Base-by-base conservation (phyloP, 2,797 vertebrate species). In the Mastacembelus armatus region DNA sequence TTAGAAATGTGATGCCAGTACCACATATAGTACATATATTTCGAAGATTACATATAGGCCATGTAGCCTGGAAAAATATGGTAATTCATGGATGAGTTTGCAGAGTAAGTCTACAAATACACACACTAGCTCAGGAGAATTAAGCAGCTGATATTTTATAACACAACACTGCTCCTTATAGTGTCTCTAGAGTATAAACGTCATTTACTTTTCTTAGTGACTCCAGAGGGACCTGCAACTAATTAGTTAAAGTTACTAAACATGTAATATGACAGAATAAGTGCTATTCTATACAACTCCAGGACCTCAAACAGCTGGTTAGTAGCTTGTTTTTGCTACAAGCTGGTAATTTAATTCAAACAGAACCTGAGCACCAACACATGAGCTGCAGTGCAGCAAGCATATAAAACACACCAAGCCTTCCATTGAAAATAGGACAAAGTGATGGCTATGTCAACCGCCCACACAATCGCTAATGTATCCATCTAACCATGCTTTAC, bases 381-480 rank as follows among this genome's bases (percentile, higher is more conserved):
- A 4, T 24, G 54, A 65, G 44, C 48, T 58, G 54, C 62, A 70
- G 52, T 50, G 60, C 71, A 61, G 65, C 15, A 19, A 55, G 27
- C 49, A 47, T 8, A 65, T 43, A 42, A 59, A 71, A 82, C 26
- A 80, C 52, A 33, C 10, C 3, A 15, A 58, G 33, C 7, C 36
- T 66, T 56, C n/a, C 6, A 15, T 39, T 0, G 18, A 75, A 83
- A 84, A 64, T 62, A 83, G 85, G 75, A 72, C 80, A 66, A 78
- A 70, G 54, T 81, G 80, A 84, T 86, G 73, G 77, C 67, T 67
- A 76, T 27, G 69, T 73, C 39, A 84, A 81, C 60, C 56, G 74
- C 59, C 75, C 56, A 77, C 58, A 88, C 80, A 85, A 76, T 72
- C 44, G 70, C 26, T 45, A 60, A 50, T 59, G 57, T 66, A 85